A percentile compares a stretch with the other conserved stretches of the same genome.
Evolutionary conservation across 1,140 invertebrate species (phyloP).

Genomic region (Drosophila pandora): DNA sequence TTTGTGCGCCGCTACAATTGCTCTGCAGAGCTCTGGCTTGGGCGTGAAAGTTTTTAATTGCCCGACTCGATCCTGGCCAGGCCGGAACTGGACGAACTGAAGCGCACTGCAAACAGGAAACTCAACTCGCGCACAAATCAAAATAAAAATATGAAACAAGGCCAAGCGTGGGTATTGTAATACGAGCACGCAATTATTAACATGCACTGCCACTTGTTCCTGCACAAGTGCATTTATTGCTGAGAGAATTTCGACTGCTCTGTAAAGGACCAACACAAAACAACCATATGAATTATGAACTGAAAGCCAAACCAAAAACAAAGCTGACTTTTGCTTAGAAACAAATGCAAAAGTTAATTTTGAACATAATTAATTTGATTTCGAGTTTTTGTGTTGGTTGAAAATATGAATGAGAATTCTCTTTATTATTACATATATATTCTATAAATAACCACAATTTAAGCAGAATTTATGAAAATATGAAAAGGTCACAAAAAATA

Average conservation of each 20-base stretch:
- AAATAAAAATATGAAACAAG: constrained; percentile 52
- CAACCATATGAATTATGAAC: constrained; percentile 46
- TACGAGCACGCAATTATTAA: constrained; percentile 44
- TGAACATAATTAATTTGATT: constrained; percentile 34
- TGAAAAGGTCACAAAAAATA: background rate
- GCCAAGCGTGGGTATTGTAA: constrained; percentile 45
- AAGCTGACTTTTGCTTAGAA: constrained; percentile 34
- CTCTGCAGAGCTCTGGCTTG: constrained; percentile 11
- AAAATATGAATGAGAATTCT: constrained; percentile 8
- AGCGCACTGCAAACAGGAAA: constrained; percentile 50
- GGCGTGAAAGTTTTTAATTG: constrained; percentile 55
- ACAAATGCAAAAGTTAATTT: constrained; percentile 41
- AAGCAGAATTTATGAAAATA: constrained; percentile 8
- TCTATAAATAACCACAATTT: constrained; percentile 61
- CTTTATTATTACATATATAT: background rate
- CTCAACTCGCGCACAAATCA: constrained; percentile 40
- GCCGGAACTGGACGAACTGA: constrained; percentile 19
- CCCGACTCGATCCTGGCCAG: constrained; percentile 14
- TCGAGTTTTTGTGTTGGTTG: background rate
- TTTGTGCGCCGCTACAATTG: constrained; percentile 39
- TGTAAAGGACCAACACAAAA: constrained; percentile 25
- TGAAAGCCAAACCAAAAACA: constrained; percentile 40
- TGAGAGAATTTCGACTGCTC: constrained; percentile 29
- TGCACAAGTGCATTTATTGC: constrained; percentile 36
- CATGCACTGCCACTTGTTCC: constrained; percentile 26